Base-by-base conservation (phyloP, 2,113 vertebrate species). In the Chamaea fasciata region DNA sequence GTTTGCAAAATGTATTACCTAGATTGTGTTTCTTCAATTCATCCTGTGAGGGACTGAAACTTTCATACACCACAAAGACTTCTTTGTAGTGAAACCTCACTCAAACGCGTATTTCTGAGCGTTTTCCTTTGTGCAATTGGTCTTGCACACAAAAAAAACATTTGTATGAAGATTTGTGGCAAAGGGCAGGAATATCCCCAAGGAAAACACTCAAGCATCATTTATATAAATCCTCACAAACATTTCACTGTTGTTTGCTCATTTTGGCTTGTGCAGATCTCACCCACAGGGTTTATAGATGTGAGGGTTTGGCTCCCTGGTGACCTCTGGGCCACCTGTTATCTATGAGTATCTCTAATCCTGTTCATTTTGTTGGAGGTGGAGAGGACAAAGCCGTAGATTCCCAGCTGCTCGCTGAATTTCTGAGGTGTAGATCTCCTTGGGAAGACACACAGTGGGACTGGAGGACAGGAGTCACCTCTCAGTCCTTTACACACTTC, bases 141-240 rank as follows among this genome's bases (percentile, higher is more conserved):
- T 93, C 79, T 50, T 68, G 59, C 85, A 82, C 92, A 86, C 68
- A 93, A 71, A 92, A 63, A 52, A 33, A 67, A 20, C 31, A 46
- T 92, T 95, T 79, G 21, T 65, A 62, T 49, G 65, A 89, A 56
- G 41, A 14, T 56, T 82, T 4, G 1, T 63, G 88, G 71, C 93
- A 95, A 83, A 90, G 93, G 88, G 60, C 88, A 90, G 83, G 53
- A 68, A 65, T 30, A 44, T 74, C 92, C 89, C 59, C 35, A 23
- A 86, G 85, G 85, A 86, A 83, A 91, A 78, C 23, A 26, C 35
- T 86, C 26, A 5, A 76, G 55, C 35, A 11, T 69, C 55, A 11
- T 73, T 88, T 94, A 22, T 65, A 62, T 46, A 49, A 81, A 92
- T 53, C 79, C 74, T 82, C 75, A 82, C 70, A 78, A 74, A 63